A percentile compares a stretch with the other conserved stretches of the same genome.
Evolutionary conservation across 2,888 invertebrate species (phyloP).

Genomic region (Allophyes oxyacanthae): DNA sequence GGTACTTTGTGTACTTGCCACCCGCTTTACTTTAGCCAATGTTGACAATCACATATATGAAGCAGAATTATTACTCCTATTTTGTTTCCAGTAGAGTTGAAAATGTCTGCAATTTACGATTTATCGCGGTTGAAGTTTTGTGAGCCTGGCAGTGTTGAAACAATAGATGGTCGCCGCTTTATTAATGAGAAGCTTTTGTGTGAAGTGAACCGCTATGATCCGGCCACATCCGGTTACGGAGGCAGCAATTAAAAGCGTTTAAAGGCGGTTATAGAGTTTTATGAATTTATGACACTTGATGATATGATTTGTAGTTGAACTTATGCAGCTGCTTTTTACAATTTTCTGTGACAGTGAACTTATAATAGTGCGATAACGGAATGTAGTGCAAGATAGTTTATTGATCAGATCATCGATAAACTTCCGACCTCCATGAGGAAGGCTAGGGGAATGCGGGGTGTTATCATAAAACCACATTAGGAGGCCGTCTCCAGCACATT

Average conservation of each 20-base stretch:
- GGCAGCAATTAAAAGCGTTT: background rate
- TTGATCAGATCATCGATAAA: no score
- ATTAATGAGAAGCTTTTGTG: background rate
- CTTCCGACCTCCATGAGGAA: no score
- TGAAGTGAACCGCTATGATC: slow-evolving; percentile 1
- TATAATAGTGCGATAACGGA: no score
- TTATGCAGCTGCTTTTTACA: no score
- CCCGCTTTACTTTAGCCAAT: background rate
- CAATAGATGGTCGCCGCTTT: slow-evolving; percentile 1
- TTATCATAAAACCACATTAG: no score
- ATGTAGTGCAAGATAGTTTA: no score
- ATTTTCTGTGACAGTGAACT: no score
- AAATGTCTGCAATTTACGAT: background rate
- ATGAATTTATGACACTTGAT: no score
- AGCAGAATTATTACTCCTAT: background rate
- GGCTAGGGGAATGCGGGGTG: no score
- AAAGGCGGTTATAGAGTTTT: no score
- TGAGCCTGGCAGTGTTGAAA: background rate
- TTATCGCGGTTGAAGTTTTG: background rate
- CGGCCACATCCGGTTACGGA: background rate
- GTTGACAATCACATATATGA: background rate
- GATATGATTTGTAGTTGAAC: no score
- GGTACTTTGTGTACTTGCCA: background rate
- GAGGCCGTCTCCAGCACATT: no score
- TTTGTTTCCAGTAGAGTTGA: background rate